These are phyloP conservation scores for Tyrannus savana DNA, from an alignment of 2,113 vertebrate genomes.

Conservation along the genomic window DNA sequence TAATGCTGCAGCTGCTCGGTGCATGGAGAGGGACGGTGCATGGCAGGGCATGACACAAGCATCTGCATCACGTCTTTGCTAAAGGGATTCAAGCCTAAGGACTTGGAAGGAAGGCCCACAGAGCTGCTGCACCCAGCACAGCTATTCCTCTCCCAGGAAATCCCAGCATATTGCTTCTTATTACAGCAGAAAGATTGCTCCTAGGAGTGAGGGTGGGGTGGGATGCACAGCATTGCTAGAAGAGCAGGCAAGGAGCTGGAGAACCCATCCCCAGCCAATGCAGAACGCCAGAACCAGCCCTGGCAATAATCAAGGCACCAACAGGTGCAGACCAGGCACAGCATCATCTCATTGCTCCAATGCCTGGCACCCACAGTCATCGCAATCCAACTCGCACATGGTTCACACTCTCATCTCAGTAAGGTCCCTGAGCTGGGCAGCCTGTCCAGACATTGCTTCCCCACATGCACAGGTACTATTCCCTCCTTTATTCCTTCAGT, in stretches of 20 bases:
- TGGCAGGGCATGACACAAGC: accelerated
- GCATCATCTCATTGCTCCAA: not conserved
- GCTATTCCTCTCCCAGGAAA: not conserved
- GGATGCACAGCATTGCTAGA: accelerated
- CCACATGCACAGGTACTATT: not conserved
- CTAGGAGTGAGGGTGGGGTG: not conserved
- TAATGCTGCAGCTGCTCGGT: not conserved
- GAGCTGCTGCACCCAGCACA: not conserved
- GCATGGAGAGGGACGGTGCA: accelerated
- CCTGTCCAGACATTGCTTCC: not conserved
- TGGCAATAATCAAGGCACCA: not conserved
- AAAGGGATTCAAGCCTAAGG: not conserved
- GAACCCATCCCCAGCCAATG: not conserved
- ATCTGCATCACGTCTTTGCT: not conserved
- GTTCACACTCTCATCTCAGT: not conserved
- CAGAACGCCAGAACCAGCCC: not conserved
- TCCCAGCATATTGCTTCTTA: not conserved
- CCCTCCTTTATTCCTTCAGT: not conserved
- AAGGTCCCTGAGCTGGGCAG: not conserved
- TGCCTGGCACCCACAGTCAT: not conserved
- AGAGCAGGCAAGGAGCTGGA: not conserved
- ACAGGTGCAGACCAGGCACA: not conserved
- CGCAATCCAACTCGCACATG: accelerated
- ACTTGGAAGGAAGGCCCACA: not conserved
- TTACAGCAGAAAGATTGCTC: not conserved